Conservation (phyloP, 2,797 vertebrate species). For the Protosalanx chinensis region DNA sequence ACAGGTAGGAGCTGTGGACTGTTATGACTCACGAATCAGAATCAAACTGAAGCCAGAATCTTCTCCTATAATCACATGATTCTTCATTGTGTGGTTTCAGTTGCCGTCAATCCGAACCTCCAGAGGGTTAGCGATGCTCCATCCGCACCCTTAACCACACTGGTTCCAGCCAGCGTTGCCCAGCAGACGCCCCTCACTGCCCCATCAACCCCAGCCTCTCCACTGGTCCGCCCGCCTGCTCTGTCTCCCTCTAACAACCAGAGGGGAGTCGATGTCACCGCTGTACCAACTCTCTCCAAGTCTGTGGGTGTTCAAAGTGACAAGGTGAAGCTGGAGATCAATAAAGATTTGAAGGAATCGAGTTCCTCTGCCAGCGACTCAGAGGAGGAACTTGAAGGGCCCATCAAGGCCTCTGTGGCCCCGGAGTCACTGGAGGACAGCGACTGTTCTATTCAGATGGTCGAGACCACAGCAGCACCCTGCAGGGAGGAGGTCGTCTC, state of each 20-base stretch:
- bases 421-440: constrained; percentile 46
- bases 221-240: constrained; percentile 23
- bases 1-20: too few relatives aligned
- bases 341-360: background rate
- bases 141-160: background rate
- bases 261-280: background rate
- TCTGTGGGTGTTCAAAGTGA: too few relatives aligned
- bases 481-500: constrained; percentile 76
- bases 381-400: background rate
- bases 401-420: background rate
- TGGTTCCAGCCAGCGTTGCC: constrained; percentile 13
- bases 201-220: constrained; percentile 51
- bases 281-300: background rate
- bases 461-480: constrained; percentile 68
- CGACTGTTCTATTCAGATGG: constrained; percentile 77
- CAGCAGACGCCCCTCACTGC: constrained; percentile 3
- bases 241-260: constrained; percentile 27
- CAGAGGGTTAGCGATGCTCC: constrained; percentile 58
- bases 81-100: too few relatives aligned
- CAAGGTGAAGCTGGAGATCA: background rate
- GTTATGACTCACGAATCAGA: background rate
- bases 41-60: constrained; percentile 31
- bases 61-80: background rate
- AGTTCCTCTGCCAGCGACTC: background rate
- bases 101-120: constrained; percentile 58